A percentile compares a stretch with the other conserved stretches of the same genome.
These are phyloP conservation scores for Cryptoleucopteryx plumbea DNA, from an alignment of 2,113 vertebrate genomes.

Conservation along the genomic window DNA sequence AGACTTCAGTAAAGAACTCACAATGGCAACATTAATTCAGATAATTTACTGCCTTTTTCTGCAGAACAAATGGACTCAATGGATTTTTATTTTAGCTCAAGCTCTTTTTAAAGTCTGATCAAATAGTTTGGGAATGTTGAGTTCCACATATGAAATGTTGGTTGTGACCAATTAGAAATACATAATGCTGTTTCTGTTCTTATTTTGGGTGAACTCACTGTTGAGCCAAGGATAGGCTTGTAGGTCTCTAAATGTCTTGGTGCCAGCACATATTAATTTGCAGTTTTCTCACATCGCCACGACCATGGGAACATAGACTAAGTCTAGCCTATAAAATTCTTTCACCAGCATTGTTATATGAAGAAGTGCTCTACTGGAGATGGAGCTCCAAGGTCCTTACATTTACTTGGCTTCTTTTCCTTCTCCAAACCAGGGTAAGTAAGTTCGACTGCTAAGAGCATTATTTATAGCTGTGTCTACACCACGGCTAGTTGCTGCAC, in stretches of 20 bases:
- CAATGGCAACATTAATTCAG: background rate
- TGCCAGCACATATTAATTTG: background rate
- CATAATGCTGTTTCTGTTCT: slow-evolving; percentile 40
- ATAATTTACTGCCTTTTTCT: background rate
- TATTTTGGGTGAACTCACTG: background rate
- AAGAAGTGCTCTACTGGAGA: background rate
- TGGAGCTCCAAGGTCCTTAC: background rate
- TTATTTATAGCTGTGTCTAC: background rate
- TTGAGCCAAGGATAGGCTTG: background rate
- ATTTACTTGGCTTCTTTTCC: background rate
- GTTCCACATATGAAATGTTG: background rate
- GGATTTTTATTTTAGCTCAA: slow-evolving; percentile 15
- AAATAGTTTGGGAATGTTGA: slow-evolving; percentile 35
- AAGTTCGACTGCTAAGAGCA: background rate
- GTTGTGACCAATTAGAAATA: slow-evolving; percentile 6
- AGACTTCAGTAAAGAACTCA: background rate
- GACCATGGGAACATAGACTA: background rate
- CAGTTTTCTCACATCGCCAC: background rate
- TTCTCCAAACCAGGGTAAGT: slow-evolving; percentile 6
- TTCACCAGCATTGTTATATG: background rate
- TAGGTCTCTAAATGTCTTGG: background rate
- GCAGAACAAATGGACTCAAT: background rate
- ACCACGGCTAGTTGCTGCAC: background rate
- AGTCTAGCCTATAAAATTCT: background rate
- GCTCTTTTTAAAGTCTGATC: slow-evolving; percentile 20